phyloP scores from a whole-genome alignment of 2,888 invertebrate genomes.

The Oeneis ivallda region DNA sequence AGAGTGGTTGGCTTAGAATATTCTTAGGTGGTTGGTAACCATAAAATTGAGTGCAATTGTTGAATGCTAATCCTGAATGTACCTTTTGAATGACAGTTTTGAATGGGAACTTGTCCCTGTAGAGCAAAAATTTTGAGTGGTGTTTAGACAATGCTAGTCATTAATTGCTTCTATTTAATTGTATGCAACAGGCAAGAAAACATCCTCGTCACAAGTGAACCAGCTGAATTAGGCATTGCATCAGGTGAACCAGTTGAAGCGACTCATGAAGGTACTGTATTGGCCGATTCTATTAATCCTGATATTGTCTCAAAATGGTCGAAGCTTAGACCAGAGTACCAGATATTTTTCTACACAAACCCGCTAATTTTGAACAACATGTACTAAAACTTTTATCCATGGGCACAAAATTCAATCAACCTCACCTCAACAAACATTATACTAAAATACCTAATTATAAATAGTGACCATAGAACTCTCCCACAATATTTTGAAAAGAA shows the following conservation, averaged over 20 bases:
- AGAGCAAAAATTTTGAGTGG: too few relatives aligned
- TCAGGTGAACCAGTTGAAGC: slow-evolving; percentile 22
- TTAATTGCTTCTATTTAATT: too few relatives aligned
- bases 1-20: too few relatives aligned
- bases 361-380: slow-evolving; percentile 47
- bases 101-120: too few relatives aligned
- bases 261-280: slow-evolving; percentile 36
- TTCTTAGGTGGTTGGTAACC: too few relatives aligned
- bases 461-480: slow-evolving; percentile 54
- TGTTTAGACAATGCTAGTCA: too few relatives aligned
- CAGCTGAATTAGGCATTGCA: slow-evolving; percentile 39
- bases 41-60: too few relatives aligned
- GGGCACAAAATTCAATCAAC: slow-evolving; percentile 52
- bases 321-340: slow-evolving; percentile 49
- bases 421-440: slow-evolving; percentile 42
- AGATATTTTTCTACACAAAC: slow-evolving; percentile 57
- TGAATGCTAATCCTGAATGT: too few relatives aligned
- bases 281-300: slow-evolving; percentile 29
- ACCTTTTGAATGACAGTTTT: too few relatives aligned
- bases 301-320: slow-evolving; percentile 50
- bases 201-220: too few relatives aligned
- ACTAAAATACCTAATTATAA: slow-evolving; percentile 50
- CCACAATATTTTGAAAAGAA: slow-evolving; percentile 53
- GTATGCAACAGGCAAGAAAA: too few relatives aligned
- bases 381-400: slow-evolving; percentile 46